Evolutionary conservation across 2,888 invertebrate species (phyloP).

Genomic region (Sabatieria punctata): DNA sequence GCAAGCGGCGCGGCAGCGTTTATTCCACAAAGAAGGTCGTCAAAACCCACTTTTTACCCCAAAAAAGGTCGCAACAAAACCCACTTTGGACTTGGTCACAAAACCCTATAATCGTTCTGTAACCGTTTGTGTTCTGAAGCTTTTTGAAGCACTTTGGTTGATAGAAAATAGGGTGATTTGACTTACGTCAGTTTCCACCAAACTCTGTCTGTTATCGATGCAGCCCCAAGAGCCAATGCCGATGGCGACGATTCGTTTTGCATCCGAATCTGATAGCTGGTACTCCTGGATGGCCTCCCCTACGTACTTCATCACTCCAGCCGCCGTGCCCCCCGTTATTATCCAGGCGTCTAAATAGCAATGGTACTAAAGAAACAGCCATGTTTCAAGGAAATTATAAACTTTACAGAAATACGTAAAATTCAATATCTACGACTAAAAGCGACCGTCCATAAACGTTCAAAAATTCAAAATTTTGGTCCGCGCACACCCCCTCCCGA

Average conservation of each 20-base stretch:
- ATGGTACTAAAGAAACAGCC: neutral
- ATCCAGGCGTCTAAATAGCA: conserved; percentile 32
- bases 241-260: conserved; percentile 27
- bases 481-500: too few species aligned
- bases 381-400: too few species aligned
- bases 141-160: neutral
- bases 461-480: too few species aligned
- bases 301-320: conserved; percentile 35
- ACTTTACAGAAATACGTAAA: too few species aligned
- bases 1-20: too few species aligned
- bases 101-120: neutral
- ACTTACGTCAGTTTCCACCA: conserved; percentile 4
- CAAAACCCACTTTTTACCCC: too few species aligned
- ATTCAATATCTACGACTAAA: too few species aligned
- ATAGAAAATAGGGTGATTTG: neutral
- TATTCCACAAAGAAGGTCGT: too few species aligned
- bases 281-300: conserved; percentile 34
- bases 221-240: conserved; percentile 34
- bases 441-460: too few species aligned
- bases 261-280: conserved; percentile 18
- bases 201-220: conserved; percentile 28
- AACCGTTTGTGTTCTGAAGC: neutral
- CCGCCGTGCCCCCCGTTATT: conserved; percentile 32
- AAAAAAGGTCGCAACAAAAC: too few species aligned
- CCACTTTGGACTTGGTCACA: too few species aligned